phyloP scores from a whole-genome alignment of 92 coral and sea anemone species.

The Actinernus sp. region DNA sequence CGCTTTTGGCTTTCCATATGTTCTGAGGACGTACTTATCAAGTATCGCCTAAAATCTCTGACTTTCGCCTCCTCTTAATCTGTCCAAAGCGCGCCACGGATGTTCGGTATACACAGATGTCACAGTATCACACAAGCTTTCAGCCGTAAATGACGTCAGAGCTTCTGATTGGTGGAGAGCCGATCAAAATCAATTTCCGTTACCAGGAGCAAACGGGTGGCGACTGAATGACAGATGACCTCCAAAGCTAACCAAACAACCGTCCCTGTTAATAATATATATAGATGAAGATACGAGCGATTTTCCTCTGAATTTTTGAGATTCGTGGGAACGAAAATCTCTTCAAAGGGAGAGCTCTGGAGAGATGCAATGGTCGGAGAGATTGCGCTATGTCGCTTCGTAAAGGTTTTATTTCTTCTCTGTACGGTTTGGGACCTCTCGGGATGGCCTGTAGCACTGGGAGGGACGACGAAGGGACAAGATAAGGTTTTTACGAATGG shows the following conservation, averaged over 20 bases:
- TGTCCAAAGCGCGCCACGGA: too few species aligned
- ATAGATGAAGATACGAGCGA: slow-evolving; percentile 44
- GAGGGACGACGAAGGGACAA: slow-evolving; percentile 19
- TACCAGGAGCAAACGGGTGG: slow-evolving; percentile 85
- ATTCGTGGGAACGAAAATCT: slow-evolving; percentile 38
- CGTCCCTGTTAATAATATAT: slow-evolving; percentile 79
- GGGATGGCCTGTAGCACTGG: slow-evolving; percentile 8
- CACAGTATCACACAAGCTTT: not conserved
- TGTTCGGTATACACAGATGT: not conserved
- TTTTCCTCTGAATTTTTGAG: slow-evolving; percentile 65
- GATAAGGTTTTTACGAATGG: slow-evolving; percentile 93
- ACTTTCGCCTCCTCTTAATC: too few species aligned
- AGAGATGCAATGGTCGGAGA: slow-evolving; percentile 97
- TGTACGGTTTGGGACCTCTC: slow-evolving; percentile 42
- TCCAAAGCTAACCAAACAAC: slow-evolving; percentile 72
- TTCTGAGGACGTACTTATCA: too few species aligned
- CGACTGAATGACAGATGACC: slow-evolving; percentile 73
- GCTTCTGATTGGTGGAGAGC: slow-evolving; percentile 72
- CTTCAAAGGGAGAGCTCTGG: slow-evolving; percentile 59
- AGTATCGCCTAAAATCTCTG: too few species aligned
- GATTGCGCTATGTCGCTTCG: slow-evolving; percentile 83
- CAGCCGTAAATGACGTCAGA: slow-evolving; percentile 60
- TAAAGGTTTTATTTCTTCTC: slow-evolving; percentile 51
- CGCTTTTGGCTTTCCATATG: too few species aligned
- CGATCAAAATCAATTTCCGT: slow-evolving; percentile 69